These are phyloP conservation scores for Microcebus tavaratra DNA, from an alignment of 2,113 vertebrate species.

Conservation along the genomic window DNA sequence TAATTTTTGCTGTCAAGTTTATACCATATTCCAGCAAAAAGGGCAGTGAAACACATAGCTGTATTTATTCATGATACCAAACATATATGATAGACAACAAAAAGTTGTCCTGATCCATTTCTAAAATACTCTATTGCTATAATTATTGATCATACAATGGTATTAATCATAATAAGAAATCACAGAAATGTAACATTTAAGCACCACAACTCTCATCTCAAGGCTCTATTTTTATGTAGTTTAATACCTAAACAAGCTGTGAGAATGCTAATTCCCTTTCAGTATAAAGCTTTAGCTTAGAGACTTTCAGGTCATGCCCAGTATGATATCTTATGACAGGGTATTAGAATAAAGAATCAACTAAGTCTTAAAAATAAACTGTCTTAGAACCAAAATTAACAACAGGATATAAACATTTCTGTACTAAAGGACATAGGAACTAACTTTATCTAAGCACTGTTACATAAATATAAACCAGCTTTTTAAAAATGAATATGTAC, in stretches of 20 bases:
- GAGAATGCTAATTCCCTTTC: background rate
- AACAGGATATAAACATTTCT: slow-evolving; percentile 25
- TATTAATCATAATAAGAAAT: slow-evolving; percentile 24
- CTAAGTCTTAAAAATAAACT: slow-evolving; percentile 43
- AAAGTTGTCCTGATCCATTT: background rate
- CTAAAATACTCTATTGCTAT: slow-evolving; percentile 41
- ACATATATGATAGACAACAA: slow-evolving; percentile 16
- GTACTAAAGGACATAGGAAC: background rate
- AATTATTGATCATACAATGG: slow-evolving; percentile 46
- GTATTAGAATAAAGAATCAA: slow-evolving; percentile 3
- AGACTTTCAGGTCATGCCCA: background rate
- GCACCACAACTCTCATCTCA: background rate
- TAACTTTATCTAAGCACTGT: slow-evolving; percentile 39
- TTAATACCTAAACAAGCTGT: slow-evolving; percentile 43
- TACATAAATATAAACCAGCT: slow-evolving; percentile 20
- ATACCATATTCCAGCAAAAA: slow-evolving; percentile 61
- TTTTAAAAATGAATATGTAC: background rate
- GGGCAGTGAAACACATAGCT: slow-evolving; percentile 57
- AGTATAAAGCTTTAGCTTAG: background rate
- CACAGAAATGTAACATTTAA: slow-evolving; percentile 40
- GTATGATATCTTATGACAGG: background rate
- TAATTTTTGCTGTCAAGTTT: slow-evolving; percentile 74
- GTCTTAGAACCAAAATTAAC: slow-evolving; percentile 6
- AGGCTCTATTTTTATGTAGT: background rate
- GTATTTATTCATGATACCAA: slow-evolving; percentile 49